phyloP scores from a whole-genome alignment of 2,797 vertebrate genomes.

The Diglossa cyanea region DNA sequence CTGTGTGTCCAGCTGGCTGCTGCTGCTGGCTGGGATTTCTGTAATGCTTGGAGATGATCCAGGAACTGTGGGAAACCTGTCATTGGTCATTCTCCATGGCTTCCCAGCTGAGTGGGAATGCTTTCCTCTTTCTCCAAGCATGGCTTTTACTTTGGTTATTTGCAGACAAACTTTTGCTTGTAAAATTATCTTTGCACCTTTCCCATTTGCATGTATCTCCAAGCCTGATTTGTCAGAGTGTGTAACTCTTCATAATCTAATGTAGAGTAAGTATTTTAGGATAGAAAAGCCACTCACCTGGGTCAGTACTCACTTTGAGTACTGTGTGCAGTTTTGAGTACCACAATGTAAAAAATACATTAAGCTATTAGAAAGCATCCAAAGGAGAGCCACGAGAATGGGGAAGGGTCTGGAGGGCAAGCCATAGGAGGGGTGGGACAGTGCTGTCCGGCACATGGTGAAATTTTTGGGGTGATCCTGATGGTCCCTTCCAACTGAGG shows the following conservation, averaged over 20 bases:
- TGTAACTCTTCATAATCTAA: not conserved
- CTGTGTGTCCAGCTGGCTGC: not conserved
- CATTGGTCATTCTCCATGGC: not conserved
- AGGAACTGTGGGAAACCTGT: not conserved
- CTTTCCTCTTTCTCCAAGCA: not conserved
- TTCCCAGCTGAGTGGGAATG: not conserved
- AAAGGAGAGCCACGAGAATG: not conserved
- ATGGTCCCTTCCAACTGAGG: not conserved
- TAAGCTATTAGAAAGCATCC: not conserved
- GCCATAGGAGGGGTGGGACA: not conserved
- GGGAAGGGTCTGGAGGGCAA: not conserved
- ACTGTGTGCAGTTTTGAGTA: not conserved
- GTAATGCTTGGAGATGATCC: not conserved
- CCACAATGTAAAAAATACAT: not conserved
- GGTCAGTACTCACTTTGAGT: not conserved
- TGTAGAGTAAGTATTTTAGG: not conserved
- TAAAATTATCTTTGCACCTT: not conserved
- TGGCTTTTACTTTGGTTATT: not conserved
- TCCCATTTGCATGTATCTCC: not conserved
- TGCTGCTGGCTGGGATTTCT: not conserved
- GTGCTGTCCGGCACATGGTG: not conserved
- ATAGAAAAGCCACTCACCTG: not conserved
- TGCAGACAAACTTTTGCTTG: not conserved
- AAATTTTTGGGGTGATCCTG: not conserved
- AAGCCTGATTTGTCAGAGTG: not conserved